Conservation (phyloP, 2,888 invertebrate genomes). For the Mythimna loreyi region DNA sequence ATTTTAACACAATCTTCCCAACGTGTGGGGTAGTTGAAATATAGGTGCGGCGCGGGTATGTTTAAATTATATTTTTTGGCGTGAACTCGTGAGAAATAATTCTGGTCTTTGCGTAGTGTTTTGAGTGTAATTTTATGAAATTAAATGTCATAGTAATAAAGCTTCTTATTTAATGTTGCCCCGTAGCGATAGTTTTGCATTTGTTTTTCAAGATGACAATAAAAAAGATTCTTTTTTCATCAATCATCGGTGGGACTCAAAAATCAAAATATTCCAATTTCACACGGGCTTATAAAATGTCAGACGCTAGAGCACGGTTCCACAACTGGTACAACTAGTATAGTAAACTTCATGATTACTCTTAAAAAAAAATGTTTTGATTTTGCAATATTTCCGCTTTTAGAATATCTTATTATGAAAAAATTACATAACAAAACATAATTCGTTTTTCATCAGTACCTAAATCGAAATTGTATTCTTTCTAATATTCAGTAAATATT, state of each 20-base stretch:
- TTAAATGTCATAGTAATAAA: neutral
- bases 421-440: neutral
- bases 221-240: too few relatives aligned
- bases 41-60: slow-evolving; percentile 23
- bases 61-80: slow-evolving; percentile 20
- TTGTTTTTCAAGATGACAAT: neutral
- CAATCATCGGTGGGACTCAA: neutral
- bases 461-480: neutral
- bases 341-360: too few relatives aligned
- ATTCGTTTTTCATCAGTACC: neutral
- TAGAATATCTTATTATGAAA: too few relatives aligned
- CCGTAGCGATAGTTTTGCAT: neutral
- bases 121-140: neutral
- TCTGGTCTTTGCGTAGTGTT: neutral
- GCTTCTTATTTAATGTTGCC: neutral
- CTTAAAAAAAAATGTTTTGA: too few relatives aligned
- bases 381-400: too few relatives aligned
- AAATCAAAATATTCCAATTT: too few relatives aligned
- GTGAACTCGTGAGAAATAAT: slow-evolving; percentile 1
- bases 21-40: slow-evolving; percentile 53
- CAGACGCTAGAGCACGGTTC: too few relatives aligned
- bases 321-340: too few relatives aligned
- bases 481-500: slow-evolving; percentile 9
- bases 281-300: too few relatives aligned
- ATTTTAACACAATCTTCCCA: slow-evolving; percentile 57